Conservation (phyloP, 2,888 invertebrate species). For the Mayetiola destructor region DNA sequence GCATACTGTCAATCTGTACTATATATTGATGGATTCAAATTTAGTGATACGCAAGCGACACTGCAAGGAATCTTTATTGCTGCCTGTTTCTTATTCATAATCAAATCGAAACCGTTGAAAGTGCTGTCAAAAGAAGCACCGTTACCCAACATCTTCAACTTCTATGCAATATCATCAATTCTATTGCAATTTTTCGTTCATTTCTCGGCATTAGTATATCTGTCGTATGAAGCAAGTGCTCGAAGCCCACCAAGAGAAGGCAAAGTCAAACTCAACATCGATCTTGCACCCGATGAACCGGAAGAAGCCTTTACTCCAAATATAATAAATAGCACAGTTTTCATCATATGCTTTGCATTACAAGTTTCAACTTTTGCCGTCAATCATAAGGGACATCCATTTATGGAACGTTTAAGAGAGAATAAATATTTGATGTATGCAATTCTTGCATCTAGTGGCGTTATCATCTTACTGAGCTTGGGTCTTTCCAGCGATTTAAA, state of each 20-base stretch:
- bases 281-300: constrained; percentile 49
- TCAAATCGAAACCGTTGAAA: constrained; percentile 92
- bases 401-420: constrained; percentile 90
- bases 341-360: constrained; percentile 92
- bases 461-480: constrained; percentile 71
- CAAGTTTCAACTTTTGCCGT: constrained; percentile 98
- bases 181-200: constrained; percentile 89
- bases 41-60: constrained; percentile 95
- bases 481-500: constrained; percentile 76
- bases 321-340: constrained; percentile 93
- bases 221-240: constrained; percentile 67
- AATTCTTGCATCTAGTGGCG: constrained; percentile 63
- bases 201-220: constrained; percentile 75
- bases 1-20: constrained; percentile 98
- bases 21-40: constrained; percentile 94
- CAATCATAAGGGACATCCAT: constrained; percentile 97
- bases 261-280: constrained; percentile 44
- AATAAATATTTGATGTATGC: constrained; percentile 89
- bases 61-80: constrained; percentile 90
- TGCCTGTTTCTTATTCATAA: constrained; percentile 95
- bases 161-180: constrained; percentile 93
- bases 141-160: constrained; percentile 94
- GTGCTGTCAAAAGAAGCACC: constrained; percentile 86
- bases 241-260: constrained; percentile 52
- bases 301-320: constrained; percentile 83